Base-by-base conservation (phyloP, 2,113 vertebrate species). In the Nothoprocta perdicaria region DNA sequence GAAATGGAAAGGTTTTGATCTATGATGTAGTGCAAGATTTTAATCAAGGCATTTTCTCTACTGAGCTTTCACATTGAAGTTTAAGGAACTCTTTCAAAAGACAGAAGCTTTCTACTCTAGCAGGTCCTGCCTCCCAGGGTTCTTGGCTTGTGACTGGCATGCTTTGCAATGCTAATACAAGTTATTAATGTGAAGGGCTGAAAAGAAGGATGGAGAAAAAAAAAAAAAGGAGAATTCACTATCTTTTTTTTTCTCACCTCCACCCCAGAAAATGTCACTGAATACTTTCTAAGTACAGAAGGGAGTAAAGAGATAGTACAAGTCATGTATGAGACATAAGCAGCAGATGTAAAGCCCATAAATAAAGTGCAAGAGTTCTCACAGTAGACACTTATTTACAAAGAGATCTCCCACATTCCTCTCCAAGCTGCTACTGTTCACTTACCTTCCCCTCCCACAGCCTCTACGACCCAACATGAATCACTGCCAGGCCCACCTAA, bases 271-370 rank as follows among this genome's bases (percentile, higher is more conserved):
- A 3, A 5, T 16, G 19, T 73, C 50, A 77, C 45, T 66, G 55
- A 89, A 77, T 22, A 35, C 50, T 43, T 85, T 67, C 31, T 87
- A 63, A 74, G n/a, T 76, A 74, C 46, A 55, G 53, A 29, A 92
- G 84, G 63, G 35, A 90, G 67, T 62, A 84, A 82, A 93, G 68
- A 8, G 62, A 43, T 71, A 85, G 60, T 71, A 27, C 82, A 85
- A 83, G 66, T 27, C 38, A 55, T 14, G 15, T 71, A 77, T 23
- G 18, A 87, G 85, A 52, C 79, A 78, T 77, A 80, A 15, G 55
- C 79, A 80, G 68, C 88, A 95, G 88, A 94, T 83, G 84, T 66
- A 83, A 85, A 58, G 55, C 73, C 82, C 92, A 91, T 92, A 95
- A 95, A 94, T 95, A 95, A 94, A 91, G 72, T 41, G 33, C n/a